Evolutionary conservation across 2,797 vertebrate genomes (phyloP), one percentile per base, ranked within the genome.

Genomic region (Epinephelus malabaricus): DNA sequence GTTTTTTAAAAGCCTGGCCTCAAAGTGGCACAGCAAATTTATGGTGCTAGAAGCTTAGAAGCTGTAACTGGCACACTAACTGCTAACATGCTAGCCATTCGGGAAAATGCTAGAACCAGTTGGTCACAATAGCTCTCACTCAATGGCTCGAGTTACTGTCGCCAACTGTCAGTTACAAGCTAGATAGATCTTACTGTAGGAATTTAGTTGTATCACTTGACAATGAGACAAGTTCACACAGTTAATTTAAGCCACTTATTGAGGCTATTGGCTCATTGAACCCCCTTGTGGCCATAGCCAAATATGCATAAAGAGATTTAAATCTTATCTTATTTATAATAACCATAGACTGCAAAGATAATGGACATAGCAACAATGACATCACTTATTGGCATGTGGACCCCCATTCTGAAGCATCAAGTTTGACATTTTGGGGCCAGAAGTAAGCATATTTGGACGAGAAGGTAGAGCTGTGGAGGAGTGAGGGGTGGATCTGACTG

Each of bases 21-120:
- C 23, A 65, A 64, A 68, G 51, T 23, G n/a, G 19, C 18, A 63
- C 6, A 34, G 47, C 40, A 23, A 78, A 62, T 21, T 15, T 12
- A 45, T 27, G 46, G 34, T 43, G 53, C 3, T 58, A 3, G 13
- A 64, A 12, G 5, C 15, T 15, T 6, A 21, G 21, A 21, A 21
- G 21, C 9, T 60, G 54, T 25, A 23, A 21, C 54, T 74, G 10
- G 45, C 5, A 54, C 13, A 10, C 40, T 34, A 45, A 55, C 53
- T 60, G 23, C 21, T 45, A 67, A 60, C 34, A 34, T 34, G 34
- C 34, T 34, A 34, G 34, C 6, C 34, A 34, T 34, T 34, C 34
- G 0, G 34, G 34, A 70, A 38, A 47, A 58, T 40, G 47, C 7
- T 8, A 30, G 4, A 5, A 49, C 18, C 9, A 45, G 21, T 30